Evolutionary conservation across 1,140 invertebrate genomes (phyloP), one percentile per base, ranked within the genome.

Genomic region (Hydropsyche tenuis): DNA sequence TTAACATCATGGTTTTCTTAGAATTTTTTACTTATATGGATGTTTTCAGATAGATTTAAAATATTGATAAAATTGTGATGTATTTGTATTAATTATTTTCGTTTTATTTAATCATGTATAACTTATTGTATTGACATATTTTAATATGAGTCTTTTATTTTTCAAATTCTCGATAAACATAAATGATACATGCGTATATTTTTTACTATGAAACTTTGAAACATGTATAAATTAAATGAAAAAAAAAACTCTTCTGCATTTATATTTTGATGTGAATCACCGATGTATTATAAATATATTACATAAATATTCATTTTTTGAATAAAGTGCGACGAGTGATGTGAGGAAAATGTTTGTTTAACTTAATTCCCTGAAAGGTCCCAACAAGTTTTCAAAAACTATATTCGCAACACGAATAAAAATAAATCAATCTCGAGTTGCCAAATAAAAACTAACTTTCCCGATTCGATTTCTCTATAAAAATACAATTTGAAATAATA

Each of bases 281-380:
- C 20, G 56, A 60, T 60, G 56, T 60, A 60, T 60, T 11, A 60
- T 60, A n/a, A n/a, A n/a, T n/a, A n/a, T n/a, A 37, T 37, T 4
- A 37, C 9, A 37, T 37, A 9, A 37, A 37, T 37, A 60, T 25
- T 60, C 20, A 60, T 60, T 48, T 48, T 37, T 65, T 9, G 30
- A 65, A 65, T 65, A 65, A 65, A 65, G 30, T 43, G 30, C 23
- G 63, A 42, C 63, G 63, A 43, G 63, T 65, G 63, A 16, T 65
- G 63, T 65, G 63, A 65, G 30, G 42, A 65, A 16, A 16, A 65
- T 27, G 9, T 37, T 27, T 18, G 48, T 63, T 9, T 63, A 4
- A n/a, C n/a, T n/a, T n/a, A 51, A 16, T 51, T 51, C 4, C 14
- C 14, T 51, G 14, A 51, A 20, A 51, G n/a, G n/a, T n/a, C 14